A percentile compares a stretch with the other conserved stretches of the same genome.
These are phyloP conservation scores for Bibio marci DNA, from an alignment of 2,888 invertebrate genomes.

Conservation along the genomic window DNA sequence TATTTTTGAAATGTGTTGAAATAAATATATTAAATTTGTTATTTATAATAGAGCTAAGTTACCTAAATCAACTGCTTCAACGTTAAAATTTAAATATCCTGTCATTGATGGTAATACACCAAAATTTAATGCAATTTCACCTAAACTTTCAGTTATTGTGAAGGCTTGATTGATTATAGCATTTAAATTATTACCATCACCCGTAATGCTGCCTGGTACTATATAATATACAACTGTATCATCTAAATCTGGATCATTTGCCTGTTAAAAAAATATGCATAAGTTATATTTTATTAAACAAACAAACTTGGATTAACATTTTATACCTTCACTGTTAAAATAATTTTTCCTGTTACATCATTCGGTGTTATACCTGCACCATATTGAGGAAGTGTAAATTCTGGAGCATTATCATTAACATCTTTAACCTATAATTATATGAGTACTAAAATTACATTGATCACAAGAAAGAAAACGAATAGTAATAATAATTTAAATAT, in stretches of 20 bases:
- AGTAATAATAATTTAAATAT: not conserved
- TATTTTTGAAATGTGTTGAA: too few species aligned
- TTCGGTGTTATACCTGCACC: conserved; percentile 34
- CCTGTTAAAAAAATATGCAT: conserved; percentile 25
- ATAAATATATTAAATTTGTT: too few species aligned
- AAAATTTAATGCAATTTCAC: conserved; percentile 33
- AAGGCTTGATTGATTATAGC: conserved; percentile 29
- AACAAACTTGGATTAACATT: not conserved
- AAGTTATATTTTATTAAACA: not conserved
- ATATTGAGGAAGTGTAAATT: conserved; percentile 31
- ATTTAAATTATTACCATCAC: conserved; percentile 28
- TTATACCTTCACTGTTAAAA: conserved; percentile 32
- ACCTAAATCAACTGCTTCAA: conserved; percentile 36
- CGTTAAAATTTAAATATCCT: conserved; percentile 41
- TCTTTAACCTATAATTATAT: conserved; percentile 39
- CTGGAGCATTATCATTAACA: conserved; percentile 38
- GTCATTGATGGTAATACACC: conserved; percentile 35
- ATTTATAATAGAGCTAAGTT: too few species aligned
- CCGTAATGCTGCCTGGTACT: conserved; percentile 24
- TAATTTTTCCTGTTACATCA: conserved; percentile 30
- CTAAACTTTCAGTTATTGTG: conserved; percentile 25
- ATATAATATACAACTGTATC: conserved; percentile 30
- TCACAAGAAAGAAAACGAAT: not conserved
- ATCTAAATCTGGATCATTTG: conserved; percentile 35
- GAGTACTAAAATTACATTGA: too few species aligned